Base-by-base conservation (phyloP, 2,113 vertebrate genomes). In the Cheilinus undulatus region DNA sequence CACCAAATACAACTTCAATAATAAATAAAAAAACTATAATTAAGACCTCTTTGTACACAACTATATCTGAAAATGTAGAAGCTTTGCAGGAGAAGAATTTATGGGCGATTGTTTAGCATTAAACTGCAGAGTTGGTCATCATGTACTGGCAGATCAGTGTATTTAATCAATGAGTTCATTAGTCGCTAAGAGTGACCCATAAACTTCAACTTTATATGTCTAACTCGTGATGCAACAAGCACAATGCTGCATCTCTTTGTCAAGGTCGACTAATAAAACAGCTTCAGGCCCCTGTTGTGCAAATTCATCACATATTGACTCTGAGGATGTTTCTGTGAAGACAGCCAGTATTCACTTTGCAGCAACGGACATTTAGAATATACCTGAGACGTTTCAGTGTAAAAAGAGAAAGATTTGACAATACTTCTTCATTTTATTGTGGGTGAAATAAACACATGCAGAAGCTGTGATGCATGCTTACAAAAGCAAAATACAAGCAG, bases 401-500 rank as follows among this genome's bases (percentile, higher is more conserved):
- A 68, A 72, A 24, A 74, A 80, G 51, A 24, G 19, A 38, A 28
- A 26, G 13, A 23, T n/a, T 34, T 28, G 32, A n/a, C 32, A 34
- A 42, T 19, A 17, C 40, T 15, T 20, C 53, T n/a, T 20, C 13
- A 13, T 54, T 7, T 54, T 0, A 19, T 51, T 51, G 20, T 0
- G 5, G 19, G 45, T 42, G 32, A 51, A 64, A 43, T 1, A 36
- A n/a, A 40, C 19, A 65, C 36, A 60, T 75, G 66, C 56, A 74
- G 46, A 77, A 40, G 64, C 45, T 68, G 60, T 63, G 27, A 59
- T 14, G 59, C 71, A 81, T 80, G 40, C 54, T 9, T 60, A 73
- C 20, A 36, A 34, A 73, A 82, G 43, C 32, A 50, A 86, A 83
- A 83, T 71, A 24, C 76, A 80, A 80, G 67, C 69, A 80, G 76